A percentile compares a stretch with the other conserved stretches of the same genome.
These are phyloP conservation scores for Cantharis nigra DNA, from an alignment of 2,888 invertebrate species.

Conservation along the genomic window DNA sequence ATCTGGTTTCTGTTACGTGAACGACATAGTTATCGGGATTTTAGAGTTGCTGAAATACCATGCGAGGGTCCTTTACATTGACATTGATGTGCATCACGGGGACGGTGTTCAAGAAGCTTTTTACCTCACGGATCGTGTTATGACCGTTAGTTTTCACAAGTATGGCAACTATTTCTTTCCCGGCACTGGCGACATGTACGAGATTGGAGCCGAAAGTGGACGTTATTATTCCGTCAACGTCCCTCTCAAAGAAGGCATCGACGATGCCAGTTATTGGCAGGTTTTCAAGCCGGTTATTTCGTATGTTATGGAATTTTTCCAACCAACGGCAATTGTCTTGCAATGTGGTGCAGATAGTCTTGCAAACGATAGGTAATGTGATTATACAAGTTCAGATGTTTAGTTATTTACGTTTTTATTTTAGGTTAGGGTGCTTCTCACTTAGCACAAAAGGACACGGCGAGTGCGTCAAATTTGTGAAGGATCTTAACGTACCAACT, in stretches of 20 bases:
- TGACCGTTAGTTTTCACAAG: constrained; percentile 99
- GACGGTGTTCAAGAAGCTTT: constrained; percentile 98
- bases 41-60: constrained; percentile 93
- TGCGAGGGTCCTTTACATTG: constrained; percentile 93
- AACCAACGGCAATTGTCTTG: constrained; percentile 94
- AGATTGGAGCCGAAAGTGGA: constrained; percentile 94
- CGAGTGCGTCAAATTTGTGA: constrained; percentile 96
- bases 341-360: constrained; percentile 99
- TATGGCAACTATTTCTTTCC: constrained; percentile 98
- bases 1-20: constrained; percentile 98
- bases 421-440: constrained; percentile 91
- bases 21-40: constrained; percentile 98
- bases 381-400: not conserved
- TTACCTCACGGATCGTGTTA: constrained; percentile 94
- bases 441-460: constrained; percentile 94
- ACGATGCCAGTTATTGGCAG: constrained; percentile 89
- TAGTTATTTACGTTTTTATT: not conserved
- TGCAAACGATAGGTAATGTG: constrained; percentile 80
- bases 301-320: constrained; percentile 94
- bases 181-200: constrained; percentile 98
- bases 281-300: constrained; percentile 92
- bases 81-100: constrained; percentile 98
- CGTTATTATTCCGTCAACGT: constrained; percentile 98
- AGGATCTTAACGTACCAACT: constrained; percentile 88
- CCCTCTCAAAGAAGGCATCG: constrained; percentile 96